These are phyloP conservation scores for Cephus sareptanus DNA, from an alignment of 2,888 invertebrate species.

Conservation along the genomic window DNA sequence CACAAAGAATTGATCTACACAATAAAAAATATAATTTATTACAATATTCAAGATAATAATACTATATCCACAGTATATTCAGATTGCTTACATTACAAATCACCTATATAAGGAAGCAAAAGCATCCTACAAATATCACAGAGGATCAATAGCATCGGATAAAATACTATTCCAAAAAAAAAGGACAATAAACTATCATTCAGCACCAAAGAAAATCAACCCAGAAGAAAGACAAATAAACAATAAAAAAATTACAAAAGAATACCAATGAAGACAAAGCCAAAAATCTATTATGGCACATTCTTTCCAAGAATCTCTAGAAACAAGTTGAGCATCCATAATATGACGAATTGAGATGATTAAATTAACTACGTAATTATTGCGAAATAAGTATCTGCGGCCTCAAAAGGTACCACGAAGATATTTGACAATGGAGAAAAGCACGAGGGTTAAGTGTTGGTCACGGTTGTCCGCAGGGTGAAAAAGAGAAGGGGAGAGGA, in stretches of 20 bases:
- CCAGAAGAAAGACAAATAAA: neutral
- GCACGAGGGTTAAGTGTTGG: constrained; percentile 33
- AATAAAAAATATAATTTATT: neutral
- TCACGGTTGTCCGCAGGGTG: constrained; percentile 6
- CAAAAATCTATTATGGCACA: neutral
- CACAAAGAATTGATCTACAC: neutral
- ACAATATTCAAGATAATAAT: neutral
- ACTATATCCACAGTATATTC: neutral
- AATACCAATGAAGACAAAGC: neutral
- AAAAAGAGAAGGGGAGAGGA: neutral
- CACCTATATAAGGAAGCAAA: neutral
- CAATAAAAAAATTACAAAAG: neutral
- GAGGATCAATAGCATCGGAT: neutral
- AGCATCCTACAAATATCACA: neutral
- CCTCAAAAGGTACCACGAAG: constrained; percentile 1
- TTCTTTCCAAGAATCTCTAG: neutral
- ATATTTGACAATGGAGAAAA: constrained; percentile 13
- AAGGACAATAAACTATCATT: neutral
- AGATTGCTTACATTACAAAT: neutral
- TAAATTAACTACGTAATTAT: neutral
- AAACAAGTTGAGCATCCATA: neutral
- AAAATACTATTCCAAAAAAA: neutral
- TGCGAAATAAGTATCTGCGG: neutral
- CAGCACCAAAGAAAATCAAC: neutral
- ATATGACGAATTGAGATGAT: neutral